Evolutionary conservation across 2,113 vertebrate species (phyloP), one percentile per base, ranked within the genome.

Genomic region (Uria aalge): DNA sequence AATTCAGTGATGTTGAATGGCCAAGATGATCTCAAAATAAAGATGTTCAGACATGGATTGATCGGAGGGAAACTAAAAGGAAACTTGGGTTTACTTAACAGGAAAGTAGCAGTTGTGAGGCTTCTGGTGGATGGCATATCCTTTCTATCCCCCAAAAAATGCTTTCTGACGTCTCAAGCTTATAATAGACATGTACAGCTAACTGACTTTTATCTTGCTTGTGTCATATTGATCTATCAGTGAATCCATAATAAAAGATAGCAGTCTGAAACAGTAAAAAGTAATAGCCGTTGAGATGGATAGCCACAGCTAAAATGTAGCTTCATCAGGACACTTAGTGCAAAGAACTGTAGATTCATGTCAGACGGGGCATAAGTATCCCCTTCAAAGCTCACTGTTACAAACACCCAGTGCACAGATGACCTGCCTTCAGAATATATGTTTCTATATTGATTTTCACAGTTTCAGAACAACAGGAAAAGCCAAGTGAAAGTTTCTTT

Each of bases 391-490:
- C 94, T 96, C 95, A 94, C 91, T 96, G 95, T 97, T 98, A 97
- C 96, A 98, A 98, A 96, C 81, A 97, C 85, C 91, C 76, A 0
- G 22, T 48, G 92, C 96, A 97, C 88, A 97, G 96, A 92, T 90
- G 92, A 98, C 97, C 96, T 98, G 80, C 92, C 97, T 97, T 98
- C 94, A 97, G 94, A 98, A 97, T 97, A 96, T 97, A 97, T 97
- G 96, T 96, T 97, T 97, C 96, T 92, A 60, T 98, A 98, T 98
- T 98, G 98, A 98, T 98, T 98, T 98, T 97, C 95, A 91, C 93
- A 97, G 97, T 95, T 98, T 97, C 97, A 98, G 96, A 98, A 98
- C 97, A 98, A 98, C 96, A 98, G 97, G 96, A 98, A 98, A 98
- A 97, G 94, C 94, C 96, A 97, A 98, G 94, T 96, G 96, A 97